Conservation (phyloP, 2,888 invertebrate genomes). For the Drosophila pseudotalamancana region DNA sequence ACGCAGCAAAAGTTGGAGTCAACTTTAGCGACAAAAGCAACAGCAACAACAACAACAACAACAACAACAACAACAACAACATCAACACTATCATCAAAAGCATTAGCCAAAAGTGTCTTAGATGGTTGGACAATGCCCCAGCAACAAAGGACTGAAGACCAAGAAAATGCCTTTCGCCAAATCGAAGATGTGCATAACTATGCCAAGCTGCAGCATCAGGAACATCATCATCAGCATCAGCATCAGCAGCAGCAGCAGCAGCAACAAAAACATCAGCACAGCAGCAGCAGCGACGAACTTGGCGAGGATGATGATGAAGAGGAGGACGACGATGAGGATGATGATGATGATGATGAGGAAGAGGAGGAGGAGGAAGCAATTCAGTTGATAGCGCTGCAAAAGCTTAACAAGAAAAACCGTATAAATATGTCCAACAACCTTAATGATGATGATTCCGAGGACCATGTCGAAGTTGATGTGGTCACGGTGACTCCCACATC, state of each 20-base stretch:
- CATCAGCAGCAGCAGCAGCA: slow-evolving; percentile 25
- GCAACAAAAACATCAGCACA: slow-evolving; percentile 30
- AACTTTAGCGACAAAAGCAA: slow-evolving; percentile 6
- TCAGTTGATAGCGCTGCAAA: not conserved
- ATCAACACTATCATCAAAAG: slow-evolving; percentile 38
- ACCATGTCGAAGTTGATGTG: slow-evolving; percentile 70
- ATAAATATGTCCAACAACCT: slow-evolving; percentile 19
- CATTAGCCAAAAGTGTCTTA: slow-evolving; percentile 72
- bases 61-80: slow-evolving; percentile 13
- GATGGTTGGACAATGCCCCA: slow-evolving; percentile 33
- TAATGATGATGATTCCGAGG: slow-evolving; percentile 51
- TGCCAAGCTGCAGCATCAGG: slow-evolving; percentile 81
- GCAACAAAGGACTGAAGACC: slow-evolving; percentile 80
- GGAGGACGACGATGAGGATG: slow-evolving; percentile 55
- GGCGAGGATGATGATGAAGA: slow-evolving; percentile 63
- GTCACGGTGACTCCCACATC: slow-evolving; percentile 63
- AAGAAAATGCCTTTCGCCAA: slow-evolving; percentile 83
- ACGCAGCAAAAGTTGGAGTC: slow-evolving; percentile 8
- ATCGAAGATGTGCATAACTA: slow-evolving; percentile 84
- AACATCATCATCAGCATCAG: slow-evolving; percentile 28
- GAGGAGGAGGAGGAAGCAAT: not conserved
- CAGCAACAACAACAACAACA: slow-evolving; percentile 23
- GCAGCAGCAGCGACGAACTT: slow-evolving; percentile 68
- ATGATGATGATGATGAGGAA: slow-evolving; percentile 34
- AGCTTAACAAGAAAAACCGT: slow-evolving; percentile 3